phyloP scores from a whole-genome alignment of 2,888 invertebrate species.

The Pyrocoelia pectoralis region DNA sequence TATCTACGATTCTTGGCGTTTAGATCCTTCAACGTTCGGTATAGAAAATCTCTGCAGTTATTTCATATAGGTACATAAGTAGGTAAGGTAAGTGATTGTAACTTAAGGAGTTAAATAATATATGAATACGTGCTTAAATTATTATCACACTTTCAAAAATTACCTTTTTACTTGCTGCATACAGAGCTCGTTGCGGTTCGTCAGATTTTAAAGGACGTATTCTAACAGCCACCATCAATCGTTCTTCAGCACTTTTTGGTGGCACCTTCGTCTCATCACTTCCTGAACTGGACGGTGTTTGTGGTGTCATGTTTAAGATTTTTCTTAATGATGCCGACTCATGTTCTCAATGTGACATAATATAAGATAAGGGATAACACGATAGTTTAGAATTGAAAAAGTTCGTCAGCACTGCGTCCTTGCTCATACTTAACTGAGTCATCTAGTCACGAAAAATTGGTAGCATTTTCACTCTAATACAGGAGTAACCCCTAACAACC shows the following conservation, averaged over 20 bases:
- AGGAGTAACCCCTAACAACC: slow-evolving; percentile 35
- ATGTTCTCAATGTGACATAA: too few species aligned
- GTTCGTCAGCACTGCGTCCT: not conserved
- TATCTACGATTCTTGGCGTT: too few species aligned
- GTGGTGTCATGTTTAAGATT: slow-evolving; percentile 50
- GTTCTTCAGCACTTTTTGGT: slow-evolving; percentile 55
- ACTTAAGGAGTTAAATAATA: too few species aligned
- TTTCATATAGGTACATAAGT: too few species aligned
- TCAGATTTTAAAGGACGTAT: slow-evolving; percentile 82
- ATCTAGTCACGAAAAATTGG: not conserved
- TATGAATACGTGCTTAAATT: too few species aligned
- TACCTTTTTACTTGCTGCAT: slow-evolving; percentile 83
- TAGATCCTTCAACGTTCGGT: too few species aligned
- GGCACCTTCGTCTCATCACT: slow-evolving; percentile 53
- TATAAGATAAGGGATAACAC: too few species aligned
- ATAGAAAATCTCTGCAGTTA: too few species aligned
- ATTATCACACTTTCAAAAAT: too few species aligned
- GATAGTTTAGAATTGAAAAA: slow-evolving; percentile 12
- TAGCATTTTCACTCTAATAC: slow-evolving; percentile 21
- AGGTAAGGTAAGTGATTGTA: too few species aligned
- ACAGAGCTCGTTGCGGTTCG: slow-evolving; percentile 79
- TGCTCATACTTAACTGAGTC: slow-evolving; percentile 18
- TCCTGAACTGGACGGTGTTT: slow-evolving; percentile 58
- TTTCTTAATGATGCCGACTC: too few species aligned
- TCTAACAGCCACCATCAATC: slow-evolving; percentile 80